Conservation (phyloP, 2,113 vertebrate genomes). For the Solea solea region DNA sequence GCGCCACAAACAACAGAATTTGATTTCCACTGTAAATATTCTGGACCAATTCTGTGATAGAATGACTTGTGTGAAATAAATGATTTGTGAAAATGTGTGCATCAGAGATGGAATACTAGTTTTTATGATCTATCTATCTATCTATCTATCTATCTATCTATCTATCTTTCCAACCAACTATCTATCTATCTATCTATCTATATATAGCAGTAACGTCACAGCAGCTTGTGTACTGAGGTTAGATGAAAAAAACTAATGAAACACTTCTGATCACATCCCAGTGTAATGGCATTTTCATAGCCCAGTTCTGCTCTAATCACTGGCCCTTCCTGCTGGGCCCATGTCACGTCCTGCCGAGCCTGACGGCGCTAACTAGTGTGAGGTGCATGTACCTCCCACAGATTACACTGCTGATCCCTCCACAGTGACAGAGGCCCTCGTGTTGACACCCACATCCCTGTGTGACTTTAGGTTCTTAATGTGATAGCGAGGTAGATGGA, state of each 20-base stretch:
- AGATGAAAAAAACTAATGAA: slow-evolving; percentile 40
- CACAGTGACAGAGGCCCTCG: slow-evolving; percentile 61
- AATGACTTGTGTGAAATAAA: slow-evolving; percentile 51
- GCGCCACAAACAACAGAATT: slow-evolving; percentile 73
- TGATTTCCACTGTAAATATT: slow-evolving; percentile 77
- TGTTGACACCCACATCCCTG: slow-evolving; percentile 57
- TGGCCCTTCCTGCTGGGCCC: slow-evolving; percentile 63
- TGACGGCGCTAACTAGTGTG: slow-evolving; percentile 60
- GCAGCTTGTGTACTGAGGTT: slow-evolving; percentile 5
- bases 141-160: not conserved
- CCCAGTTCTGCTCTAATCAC: slow-evolving; percentile 64
- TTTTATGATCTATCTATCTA: not conserved
- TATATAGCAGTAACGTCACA: not conserved
- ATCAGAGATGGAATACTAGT: slow-evolving; percentile 25
- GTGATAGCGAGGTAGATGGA: slow-evolving; percentile 33
- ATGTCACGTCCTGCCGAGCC: slow-evolving; percentile 71
- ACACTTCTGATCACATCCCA: slow-evolving; percentile 54
- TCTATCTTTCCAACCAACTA: not conserved
- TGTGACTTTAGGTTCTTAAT: slow-evolving; percentile 54
- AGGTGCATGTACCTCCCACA: slow-evolving; percentile 68
- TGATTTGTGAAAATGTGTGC: slow-evolving; percentile 61
- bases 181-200: not conserved
- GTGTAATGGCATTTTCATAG: slow-evolving; percentile 63
- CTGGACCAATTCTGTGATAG: slow-evolving; percentile 61
- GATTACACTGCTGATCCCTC: slow-evolving; percentile 68